phyloP scores from a whole-genome alignment of 2,888 invertebrate genomes.

The Melipona beecheii region DNA sequence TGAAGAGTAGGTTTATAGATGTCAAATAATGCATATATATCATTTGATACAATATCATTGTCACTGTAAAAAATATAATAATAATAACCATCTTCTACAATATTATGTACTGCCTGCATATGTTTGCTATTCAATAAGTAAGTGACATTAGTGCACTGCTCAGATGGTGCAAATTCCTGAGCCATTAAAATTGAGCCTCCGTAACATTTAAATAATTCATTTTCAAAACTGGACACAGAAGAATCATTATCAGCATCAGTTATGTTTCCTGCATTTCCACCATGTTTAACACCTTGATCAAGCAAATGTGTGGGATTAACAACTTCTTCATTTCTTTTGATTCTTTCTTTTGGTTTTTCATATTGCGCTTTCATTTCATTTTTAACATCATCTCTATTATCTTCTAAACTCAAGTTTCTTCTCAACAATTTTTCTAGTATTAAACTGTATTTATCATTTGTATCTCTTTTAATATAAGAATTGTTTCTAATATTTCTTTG shows the following conservation, averaged over 20 bases:
- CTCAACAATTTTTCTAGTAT: neutral
- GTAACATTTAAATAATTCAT: slow-evolving; percentile 90
- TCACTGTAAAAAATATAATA: slow-evolving; percentile 96
- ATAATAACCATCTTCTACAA: slow-evolving; percentile 92
- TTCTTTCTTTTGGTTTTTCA: slow-evolving; percentile 57
- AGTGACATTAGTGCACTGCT: slow-evolving; percentile 88
- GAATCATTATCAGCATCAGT: slow-evolving; percentile 86
- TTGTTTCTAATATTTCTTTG: neutral
- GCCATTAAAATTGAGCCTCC: slow-evolving; percentile 90
- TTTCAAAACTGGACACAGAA: slow-evolving; percentile 94
- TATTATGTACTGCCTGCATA: slow-evolving; percentile 89
- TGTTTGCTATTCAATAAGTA: slow-evolving; percentile 89
- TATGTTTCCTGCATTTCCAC: slow-evolving; percentile 89
- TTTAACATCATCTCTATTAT: slow-evolving; percentile 59
- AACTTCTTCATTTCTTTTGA: slow-evolving; percentile 69
- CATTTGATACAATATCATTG: slow-evolving; percentile 91
- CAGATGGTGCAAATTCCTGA: slow-evolving; percentile 89
- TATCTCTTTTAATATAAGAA: neutral
- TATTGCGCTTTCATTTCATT: slow-evolving; percentile 42
- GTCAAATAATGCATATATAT: slow-evolving; percentile 93
- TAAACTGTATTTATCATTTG: neutral
- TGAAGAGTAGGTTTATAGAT: slow-evolving; percentile 94
- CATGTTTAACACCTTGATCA: slow-evolving; percentile 91
- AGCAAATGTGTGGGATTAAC: slow-evolving; percentile 84
- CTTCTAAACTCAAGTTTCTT: slow-evolving; percentile 2